Percentiles rank a stretch among this genome's conserved stretches.
phyloP scores from a whole-genome alignment of 2,113 vertebrate species.

The Saccopteryx leptura region DNA sequence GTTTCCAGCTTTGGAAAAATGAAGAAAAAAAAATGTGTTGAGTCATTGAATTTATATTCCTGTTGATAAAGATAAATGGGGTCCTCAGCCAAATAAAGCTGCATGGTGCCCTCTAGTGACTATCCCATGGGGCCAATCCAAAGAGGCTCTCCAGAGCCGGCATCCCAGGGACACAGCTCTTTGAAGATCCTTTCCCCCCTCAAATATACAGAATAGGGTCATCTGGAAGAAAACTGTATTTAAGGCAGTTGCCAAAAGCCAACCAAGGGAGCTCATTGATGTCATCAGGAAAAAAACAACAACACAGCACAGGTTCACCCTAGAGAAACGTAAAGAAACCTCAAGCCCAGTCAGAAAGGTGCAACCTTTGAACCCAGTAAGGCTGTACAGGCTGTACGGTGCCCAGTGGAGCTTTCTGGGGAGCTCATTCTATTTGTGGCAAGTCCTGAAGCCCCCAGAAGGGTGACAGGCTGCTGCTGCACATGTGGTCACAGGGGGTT shows the following conservation, averaged over 20 bases:
- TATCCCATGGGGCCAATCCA: background rate
- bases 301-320: background rate
- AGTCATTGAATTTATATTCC: background rate
- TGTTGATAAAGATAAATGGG: background rate
- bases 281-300: background rate
- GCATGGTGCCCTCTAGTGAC: no score
- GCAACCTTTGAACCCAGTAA: background rate
- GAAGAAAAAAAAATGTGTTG: background rate
- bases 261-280: background rate
- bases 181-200: background rate
- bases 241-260: constrained; percentile 4
- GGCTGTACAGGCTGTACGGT: fast-evolving
- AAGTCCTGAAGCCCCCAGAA: background rate
- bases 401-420: background rate
- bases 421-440: background rate
- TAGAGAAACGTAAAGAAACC: background rate
- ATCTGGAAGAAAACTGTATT: background rate
- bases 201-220: background rate
- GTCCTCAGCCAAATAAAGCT: background rate
- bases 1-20: no score
- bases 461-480: background rate
- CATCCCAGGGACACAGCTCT: background rate
- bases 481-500: background rate
- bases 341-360: background rate
- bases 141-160: background rate